Conservation (phyloP, 2,888 invertebrate species). For the Sycophila texana region DNA sequence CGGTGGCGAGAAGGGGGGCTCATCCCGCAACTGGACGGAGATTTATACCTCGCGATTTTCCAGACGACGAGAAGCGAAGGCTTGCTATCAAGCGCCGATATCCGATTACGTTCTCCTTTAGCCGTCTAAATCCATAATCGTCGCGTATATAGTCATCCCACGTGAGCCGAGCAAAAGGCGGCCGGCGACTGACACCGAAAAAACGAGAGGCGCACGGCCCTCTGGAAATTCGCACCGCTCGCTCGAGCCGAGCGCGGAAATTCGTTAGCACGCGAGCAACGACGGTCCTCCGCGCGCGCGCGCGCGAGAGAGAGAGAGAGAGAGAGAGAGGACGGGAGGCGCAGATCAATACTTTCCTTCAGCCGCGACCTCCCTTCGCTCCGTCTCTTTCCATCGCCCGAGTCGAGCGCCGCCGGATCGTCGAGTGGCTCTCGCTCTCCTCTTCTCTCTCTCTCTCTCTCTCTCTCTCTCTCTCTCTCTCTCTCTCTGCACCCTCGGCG, state of each 20-base stretch:
- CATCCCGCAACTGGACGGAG: no score
- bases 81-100: background rate
- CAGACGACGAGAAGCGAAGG: background rate
- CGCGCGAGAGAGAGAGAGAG: background rate
- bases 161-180: background rate
- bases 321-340: constrained; percentile 72
- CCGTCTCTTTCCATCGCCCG: constrained; percentile 56
- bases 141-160: background rate
- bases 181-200: background rate
- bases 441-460: no score
- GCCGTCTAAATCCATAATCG: background rate
- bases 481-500: constrained; percentile 39
- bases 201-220: background rate
- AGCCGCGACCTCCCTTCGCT: constrained; percentile 68
- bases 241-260: background rate
- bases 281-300: constrained; percentile 1
- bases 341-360: constrained; percentile 76
- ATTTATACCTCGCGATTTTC: background rate
- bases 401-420: background rate
- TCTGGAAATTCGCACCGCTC: background rate
- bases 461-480: no score
- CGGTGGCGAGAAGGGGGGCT: background rate
- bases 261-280: constrained; percentile 21
- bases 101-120: background rate
- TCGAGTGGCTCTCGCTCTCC: background rate